A percentile compares a stretch with the other conserved stretches of the same genome.
Evolutionary conservation across 1,140 invertebrate genomes (phyloP).

Genomic region (Papilio glaucus): DNA sequence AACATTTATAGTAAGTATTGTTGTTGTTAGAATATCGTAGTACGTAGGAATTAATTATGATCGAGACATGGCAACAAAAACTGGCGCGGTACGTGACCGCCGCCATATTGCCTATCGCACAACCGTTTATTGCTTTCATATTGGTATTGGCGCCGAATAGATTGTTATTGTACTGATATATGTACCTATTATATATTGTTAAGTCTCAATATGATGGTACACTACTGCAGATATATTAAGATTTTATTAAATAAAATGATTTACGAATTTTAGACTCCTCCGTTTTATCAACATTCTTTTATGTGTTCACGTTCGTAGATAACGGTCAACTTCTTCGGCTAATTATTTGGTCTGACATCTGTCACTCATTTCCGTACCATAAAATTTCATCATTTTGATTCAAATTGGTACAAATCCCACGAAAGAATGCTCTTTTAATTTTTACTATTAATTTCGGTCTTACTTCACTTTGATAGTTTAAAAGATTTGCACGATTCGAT

Average conservation of each 20-base stretch:
- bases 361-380: too few relatives aligned
- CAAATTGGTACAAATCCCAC: too few relatives aligned
- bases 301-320: too few relatives aligned
- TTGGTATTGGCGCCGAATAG: constrained; percentile 3
- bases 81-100: constrained; percentile 43
- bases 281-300: too few relatives aligned
- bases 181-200: neutral
- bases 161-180: constrained; percentile 28
- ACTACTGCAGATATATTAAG: neutral
- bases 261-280: too few relatives aligned
- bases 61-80: constrained; percentile 33
- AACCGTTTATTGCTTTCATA: constrained; percentile 34
- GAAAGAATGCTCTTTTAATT: too few relatives aligned
- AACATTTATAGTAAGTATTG: neutral
- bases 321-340: too few relatives aligned
- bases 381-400: too few relatives aligned
- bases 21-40: neutral
- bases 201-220: neutral
- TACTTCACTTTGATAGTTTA: too few relatives aligned
- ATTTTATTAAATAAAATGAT: neutral
- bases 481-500: too few relatives aligned
- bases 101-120: constrained; percentile 41
- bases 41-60: constrained; percentile 44
- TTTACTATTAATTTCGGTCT: too few relatives aligned
- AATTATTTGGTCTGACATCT: too few relatives aligned